Base-by-base conservation (phyloP, 2,888 invertebrate genomes). In the Capitulum mitella region DNA sequence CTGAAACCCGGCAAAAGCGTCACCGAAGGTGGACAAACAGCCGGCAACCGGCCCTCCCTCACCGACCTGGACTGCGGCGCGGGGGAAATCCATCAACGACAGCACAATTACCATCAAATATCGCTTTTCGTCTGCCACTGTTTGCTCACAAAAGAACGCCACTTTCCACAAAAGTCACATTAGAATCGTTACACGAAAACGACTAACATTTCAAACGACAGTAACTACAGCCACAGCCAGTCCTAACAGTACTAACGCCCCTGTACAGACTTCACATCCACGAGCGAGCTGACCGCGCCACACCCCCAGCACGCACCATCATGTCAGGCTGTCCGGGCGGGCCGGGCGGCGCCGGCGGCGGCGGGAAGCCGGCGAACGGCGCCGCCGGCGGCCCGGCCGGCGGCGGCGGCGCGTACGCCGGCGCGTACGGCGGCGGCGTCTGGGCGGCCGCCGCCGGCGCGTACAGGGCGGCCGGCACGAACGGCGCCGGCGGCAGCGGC, bases 211-310 rank as follows among this genome's bases (percentile, higher is more conserved):
- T n/a, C n/a, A n/a, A n/a, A n/a, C n/a, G n/a, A n/a, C n/a, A n/a
- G n/a, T n/a, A n/a, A n/a, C n/a, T n/a, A n/a, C n/a, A n/a, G n/a
- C n/a, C n/a, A n/a, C n/a, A n/a, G n/a, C n/a, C n/a, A n/a, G n/a
- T n/a, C n/a, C n/a, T n/a, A n/a, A n/a, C 32, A 77, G 22, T 51
- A 61, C 43, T 5, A 12, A 43, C 43, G 12, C 6, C 43, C 77
- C 74, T 46, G 77, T 75, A 54, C 34, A 61, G 46, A 14, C 77
- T 37, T 26, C 77, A 80, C 26, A 58, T 37, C 74, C n/a, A 54
- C 78, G 79, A 70, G n/a, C 82, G 82, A 16, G 83, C 83, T 48
- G 83, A 82, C 22, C 82, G 83, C 14, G 83, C 82, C 78, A 79
- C 79, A 51, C 79, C 77, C 26, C 48, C 81, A 82, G 81, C n/a